These are phyloP conservation scores for Sminthurides bifidus DNA, from an alignment of 1,140 invertebrate species.

Conservation along the genomic window DNA sequence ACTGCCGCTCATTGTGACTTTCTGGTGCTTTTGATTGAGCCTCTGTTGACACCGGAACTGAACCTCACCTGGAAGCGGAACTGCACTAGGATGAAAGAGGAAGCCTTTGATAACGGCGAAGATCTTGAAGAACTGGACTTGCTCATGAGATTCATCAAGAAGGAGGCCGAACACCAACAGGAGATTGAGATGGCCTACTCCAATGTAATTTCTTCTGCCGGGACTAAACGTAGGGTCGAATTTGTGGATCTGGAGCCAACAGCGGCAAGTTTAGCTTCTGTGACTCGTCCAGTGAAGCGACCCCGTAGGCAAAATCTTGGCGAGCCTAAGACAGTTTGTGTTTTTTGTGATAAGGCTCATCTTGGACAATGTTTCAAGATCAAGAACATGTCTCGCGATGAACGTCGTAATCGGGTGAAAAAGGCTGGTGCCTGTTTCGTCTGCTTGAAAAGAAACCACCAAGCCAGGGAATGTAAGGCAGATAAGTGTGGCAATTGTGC, in stretches of 20 bases:
- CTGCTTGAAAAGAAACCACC: conserved; percentile 3
- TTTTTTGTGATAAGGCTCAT: not conserved
- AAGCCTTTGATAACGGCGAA: not conserved
- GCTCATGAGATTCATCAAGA: conserved; percentile 29
- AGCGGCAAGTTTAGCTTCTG: too few relatives aligned
- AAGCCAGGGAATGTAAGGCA: not conserved
- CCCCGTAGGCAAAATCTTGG: too few relatives aligned
- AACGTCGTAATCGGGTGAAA: not conserved
- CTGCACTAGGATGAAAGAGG: conserved; percentile 30
- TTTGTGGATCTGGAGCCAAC: too few relatives aligned
- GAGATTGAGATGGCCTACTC: not conserved
- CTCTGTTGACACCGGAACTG: conserved; percentile 25
- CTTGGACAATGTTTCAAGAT: not conserved
- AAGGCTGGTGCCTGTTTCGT: conserved; percentile 2
- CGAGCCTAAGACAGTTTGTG: not conserved
- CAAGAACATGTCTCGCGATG: not conserved
- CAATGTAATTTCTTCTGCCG: not conserved
- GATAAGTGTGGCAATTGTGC: not conserved
- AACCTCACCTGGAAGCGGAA: conserved; percentile 17
- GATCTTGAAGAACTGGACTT: conserved; percentile 14
- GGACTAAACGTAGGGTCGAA: not conserved
- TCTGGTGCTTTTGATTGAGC: conserved; percentile 35
- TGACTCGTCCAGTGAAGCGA: too few relatives aligned
- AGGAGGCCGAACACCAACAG: too few relatives aligned
- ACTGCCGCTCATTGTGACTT: conserved; percentile 35